phyloP scores from a whole-genome alignment of 2,888 invertebrate species.

The Leucophenga montana region DNA sequence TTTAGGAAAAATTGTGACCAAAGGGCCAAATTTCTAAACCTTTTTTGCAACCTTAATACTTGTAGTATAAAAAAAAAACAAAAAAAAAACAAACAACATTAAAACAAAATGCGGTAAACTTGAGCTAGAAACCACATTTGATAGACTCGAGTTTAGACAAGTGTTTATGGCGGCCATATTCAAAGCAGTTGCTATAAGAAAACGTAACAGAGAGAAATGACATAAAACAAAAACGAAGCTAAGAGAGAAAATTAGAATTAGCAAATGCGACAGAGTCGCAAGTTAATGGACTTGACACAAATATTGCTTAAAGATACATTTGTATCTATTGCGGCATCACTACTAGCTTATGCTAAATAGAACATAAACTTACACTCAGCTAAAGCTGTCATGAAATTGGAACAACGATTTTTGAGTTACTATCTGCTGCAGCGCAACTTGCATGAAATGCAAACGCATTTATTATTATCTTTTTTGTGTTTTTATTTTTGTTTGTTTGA shows the following conservation, averaged over 20 bases:
- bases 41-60: not conserved
- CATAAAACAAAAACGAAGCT: constrained; percentile 30
- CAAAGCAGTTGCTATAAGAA: not conserved
- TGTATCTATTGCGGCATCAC: not conserved
- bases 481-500: not conserved
- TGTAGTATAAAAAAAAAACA: not conserved
- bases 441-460: not conserved
- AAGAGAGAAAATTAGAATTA: constrained; percentile 30
- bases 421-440: not conserved
- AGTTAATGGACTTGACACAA: constrained; percentile 60
- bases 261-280: constrained; percentile 2
- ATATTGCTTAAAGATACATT: constrained; percentile 33
- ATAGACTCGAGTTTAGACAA: constrained; percentile 9
- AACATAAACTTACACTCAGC: not conserved
- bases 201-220: not conserved
- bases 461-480: too few species aligned
- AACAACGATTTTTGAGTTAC: not conserved
- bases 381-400: too few species aligned
- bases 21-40: constrained; percentile 18
- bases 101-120: not conserved
- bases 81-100: not conserved
- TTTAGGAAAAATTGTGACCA: constrained; percentile 5
- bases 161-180: not conserved
- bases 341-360: constrained; percentile 2
- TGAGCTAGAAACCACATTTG: not conserved